Evolutionary conservation across 2,797 vertebrate species (phyloP).

Genomic region (Neostethus bicornis): DNA sequence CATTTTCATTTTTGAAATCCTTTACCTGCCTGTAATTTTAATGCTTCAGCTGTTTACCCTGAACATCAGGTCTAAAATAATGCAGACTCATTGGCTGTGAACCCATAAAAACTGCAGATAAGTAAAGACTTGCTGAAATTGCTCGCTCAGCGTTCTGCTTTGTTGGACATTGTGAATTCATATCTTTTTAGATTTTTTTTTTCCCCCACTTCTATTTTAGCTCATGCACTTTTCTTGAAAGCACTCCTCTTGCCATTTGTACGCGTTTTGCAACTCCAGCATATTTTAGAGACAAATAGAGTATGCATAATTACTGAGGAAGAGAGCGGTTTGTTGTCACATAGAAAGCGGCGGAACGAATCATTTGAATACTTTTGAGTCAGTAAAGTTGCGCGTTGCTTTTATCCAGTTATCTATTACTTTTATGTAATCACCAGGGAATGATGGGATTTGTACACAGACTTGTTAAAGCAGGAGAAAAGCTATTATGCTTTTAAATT

Average conservation of each 20-base stretch:
- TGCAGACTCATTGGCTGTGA: conserved; percentile 7
- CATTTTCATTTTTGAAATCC: no score
- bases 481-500: conserved; percentile 1
- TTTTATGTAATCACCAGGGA: conserved; percentile 15
- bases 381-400: conserved; percentile 21
- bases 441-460: conserved; percentile 6
- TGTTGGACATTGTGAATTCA: conserved; percentile 10
- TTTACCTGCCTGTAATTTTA: not conserved
- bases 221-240: conserved; percentile 24
- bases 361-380: conserved; percentile 36
- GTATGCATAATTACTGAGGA: conserved; percentile 15
- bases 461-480: conserved; percentile 3
- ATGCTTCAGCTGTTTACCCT: not conserved
- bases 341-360: conserved; percentile 25
- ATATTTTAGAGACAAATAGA: conserved; percentile 32
- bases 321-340: conserved; percentile 19
- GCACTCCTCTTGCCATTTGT: conserved; percentile 14
- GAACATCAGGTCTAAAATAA: not conserved
- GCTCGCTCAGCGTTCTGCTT: conserved; percentile 28
- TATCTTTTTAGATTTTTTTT: not conserved
- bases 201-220: conserved; percentile 11
- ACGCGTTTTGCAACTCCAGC: conserved; percentile 26
- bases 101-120: conserved; percentile 6
- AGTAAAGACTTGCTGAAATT: conserved; percentile 9
- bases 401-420: conserved; percentile 18